Conservation (phyloP, 2,113 vertebrate genomes). For the Piaya cayana region DNA sequence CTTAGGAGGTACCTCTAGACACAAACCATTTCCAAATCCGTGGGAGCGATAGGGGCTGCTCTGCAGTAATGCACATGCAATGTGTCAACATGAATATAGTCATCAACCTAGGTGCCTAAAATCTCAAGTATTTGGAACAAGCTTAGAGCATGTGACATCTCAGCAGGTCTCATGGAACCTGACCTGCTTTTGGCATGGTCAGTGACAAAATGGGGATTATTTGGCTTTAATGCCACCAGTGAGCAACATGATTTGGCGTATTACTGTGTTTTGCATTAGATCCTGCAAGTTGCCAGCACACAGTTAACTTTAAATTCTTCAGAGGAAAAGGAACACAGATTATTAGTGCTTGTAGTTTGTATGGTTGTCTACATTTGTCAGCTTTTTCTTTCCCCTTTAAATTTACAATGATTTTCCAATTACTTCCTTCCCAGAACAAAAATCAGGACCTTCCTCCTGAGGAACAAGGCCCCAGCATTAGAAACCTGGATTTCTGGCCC, state of each 20-base stretch:
- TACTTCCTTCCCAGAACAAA: constrained; percentile 72
- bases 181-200: background rate
- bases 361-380: background rate
- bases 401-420: background rate
- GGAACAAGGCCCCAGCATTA: constrained; percentile 94
- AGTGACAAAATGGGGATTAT: background rate
- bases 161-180: background rate
- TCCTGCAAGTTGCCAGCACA: background rate
- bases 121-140: background rate
- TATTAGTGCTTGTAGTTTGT: background rate
- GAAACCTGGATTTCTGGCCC: constrained; percentile 98
- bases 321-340: background rate
- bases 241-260: background rate
- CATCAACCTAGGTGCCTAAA: background rate
- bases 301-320: background rate
- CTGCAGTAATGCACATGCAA: background rate
- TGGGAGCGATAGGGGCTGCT: background rate
- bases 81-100: accelerated
- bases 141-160: background rate
- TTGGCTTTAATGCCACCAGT: background rate
- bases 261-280: background rate
- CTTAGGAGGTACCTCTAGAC: background rate
- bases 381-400: background rate
- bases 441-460: constrained; percentile 89
- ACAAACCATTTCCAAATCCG: background rate